Conservation (phyloP, 2,888 invertebrate genomes). For the Arenicola marina region DNA sequence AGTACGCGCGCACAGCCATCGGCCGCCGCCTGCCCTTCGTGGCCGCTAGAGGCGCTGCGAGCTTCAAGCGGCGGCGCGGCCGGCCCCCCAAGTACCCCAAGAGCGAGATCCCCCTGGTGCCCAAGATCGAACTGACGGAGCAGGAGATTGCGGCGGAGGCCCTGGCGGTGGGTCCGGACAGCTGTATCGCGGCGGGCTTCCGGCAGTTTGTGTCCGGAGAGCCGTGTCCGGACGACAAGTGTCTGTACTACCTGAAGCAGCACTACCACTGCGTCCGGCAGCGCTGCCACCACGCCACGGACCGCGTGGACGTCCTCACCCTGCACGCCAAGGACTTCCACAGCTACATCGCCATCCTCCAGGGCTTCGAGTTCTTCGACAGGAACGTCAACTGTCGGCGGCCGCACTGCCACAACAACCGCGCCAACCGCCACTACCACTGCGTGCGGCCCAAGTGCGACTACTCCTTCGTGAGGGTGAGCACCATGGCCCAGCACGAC, state of each 20-base stretch:
- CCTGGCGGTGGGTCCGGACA: background rate
- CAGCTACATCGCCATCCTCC: constrained; percentile 78
- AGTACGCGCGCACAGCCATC: constrained; percentile 65
- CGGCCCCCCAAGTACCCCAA: constrained; percentile 89
- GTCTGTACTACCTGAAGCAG: constrained; percentile 71
- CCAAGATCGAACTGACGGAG: constrained; percentile 46
- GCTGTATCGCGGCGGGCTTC: constrained; percentile 44
- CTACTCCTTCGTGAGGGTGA: constrained; percentile 75
- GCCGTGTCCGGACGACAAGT: constrained; percentile 74
- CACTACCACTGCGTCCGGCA: constrained; percentile 87
- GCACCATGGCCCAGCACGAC: constrained; percentile 76
- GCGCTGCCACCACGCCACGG: constrained; percentile 81
- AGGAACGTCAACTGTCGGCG: constrained; percentile 73
- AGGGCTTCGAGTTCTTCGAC: constrained; percentile 85
- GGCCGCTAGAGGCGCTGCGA: constrained; percentile 28
- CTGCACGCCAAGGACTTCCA: constrained; percentile 87
- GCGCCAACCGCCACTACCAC: constrained; percentile 77
- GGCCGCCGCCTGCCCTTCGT: constrained; percentile 33
- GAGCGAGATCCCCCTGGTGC: constrained; percentile 50
- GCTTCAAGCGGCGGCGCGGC: constrained; percentile 81
- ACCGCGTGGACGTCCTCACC: constrained; percentile 73
- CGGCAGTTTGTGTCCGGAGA: constrained; percentile 46
- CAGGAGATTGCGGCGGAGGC: constrained; percentile 14
- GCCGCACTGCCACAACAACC: constrained; percentile 71
- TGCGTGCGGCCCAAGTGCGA: constrained; percentile 74